These are phyloP conservation scores for Porites rus DNA, from an alignment of 92 coral and sea anemone genomes.

Conservation along the genomic window DNA sequence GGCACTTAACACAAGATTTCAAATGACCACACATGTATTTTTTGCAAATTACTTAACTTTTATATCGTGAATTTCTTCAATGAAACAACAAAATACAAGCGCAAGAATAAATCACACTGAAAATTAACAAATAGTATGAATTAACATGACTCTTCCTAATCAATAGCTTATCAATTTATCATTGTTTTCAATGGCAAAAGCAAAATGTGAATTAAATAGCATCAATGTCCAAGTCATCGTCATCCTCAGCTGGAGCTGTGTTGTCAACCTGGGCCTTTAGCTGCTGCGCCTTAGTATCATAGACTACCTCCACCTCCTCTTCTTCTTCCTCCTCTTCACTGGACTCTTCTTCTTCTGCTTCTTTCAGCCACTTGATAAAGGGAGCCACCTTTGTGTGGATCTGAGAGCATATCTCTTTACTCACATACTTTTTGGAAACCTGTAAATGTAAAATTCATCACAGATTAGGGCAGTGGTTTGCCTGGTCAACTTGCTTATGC, in stretches of 20 bases:
- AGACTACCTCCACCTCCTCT: slow-evolving; percentile 89
- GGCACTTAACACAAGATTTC: not conserved
- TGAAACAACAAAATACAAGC: slow-evolving; percentile 1
- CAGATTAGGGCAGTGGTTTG: not conserved
- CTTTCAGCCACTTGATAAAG: slow-evolving; percentile 94
- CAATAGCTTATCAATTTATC: not conserved
- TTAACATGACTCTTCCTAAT: not conserved
- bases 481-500: no score
- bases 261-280: slow-evolving; percentile 67
- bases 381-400: slow-evolving; percentile 96
- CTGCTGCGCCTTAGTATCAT: slow-evolving; percentile 87
- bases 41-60: not conserved
- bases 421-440: slow-evolving; percentile 97
- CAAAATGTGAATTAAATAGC: slow-evolving; percentile 67
- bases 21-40: not conserved
- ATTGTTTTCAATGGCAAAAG: not conserved
- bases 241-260: slow-evolving; percentile 54
- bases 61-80: not conserved
- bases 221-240: slow-evolving; percentile 93
- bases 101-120: not conserved
- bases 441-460: slow-evolving; percentile 12
- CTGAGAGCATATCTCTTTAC: slow-evolving; percentile 82
- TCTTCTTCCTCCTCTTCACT: slow-evolving; percentile 85
- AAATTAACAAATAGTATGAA: not conserved
- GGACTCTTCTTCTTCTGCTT: slow-evolving; percentile 97